phyloP scores from a whole-genome alignment of 2,888 invertebrate species.

The Therioaphis trifolii region DNA sequence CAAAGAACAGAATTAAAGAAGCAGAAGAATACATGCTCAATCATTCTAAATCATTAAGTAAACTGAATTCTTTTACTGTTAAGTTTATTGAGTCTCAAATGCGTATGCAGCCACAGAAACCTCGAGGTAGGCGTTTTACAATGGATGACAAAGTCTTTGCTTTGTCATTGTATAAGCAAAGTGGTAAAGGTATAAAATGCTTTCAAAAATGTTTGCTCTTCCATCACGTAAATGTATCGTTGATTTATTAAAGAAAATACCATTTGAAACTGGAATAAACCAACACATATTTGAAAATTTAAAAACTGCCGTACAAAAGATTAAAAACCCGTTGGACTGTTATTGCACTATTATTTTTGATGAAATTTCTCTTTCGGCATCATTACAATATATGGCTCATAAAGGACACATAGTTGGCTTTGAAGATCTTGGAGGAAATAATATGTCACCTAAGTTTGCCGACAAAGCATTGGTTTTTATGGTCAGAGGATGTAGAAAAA shows the following conservation, averaged over 20 bases:
- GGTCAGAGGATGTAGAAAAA: slow-evolving; percentile 25
- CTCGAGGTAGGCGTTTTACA: background rate
- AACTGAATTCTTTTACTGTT: too few relatives aligned
- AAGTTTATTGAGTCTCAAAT: too few relatives aligned
- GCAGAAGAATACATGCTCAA: too few relatives aligned
- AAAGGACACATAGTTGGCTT: slow-evolving; percentile 24
- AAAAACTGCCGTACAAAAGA: slow-evolving; percentile 7
- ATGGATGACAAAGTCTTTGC: slow-evolving; percentile 10
- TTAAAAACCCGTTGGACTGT: background rate
- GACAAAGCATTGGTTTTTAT: slow-evolving; percentile 43
- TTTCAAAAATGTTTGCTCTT: slow-evolving; percentile 11
- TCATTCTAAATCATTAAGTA: too few relatives aligned
- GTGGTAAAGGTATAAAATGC: background rate
- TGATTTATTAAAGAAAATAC: slow-evolving; percentile 24
- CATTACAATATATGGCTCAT: background rate
- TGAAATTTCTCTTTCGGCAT: slow-evolving; percentile 14
- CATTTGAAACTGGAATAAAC: slow-evolving; percentile 43
- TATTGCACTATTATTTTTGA: slow-evolving; percentile 35
- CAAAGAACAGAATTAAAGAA: too few relatives aligned
- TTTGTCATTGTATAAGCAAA: background rate
- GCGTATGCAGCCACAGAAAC: slow-evolving; percentile 17
- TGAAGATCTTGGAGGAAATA: slow-evolving; percentile 3
- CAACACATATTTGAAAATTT: slow-evolving; percentile 1
- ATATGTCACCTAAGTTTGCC: background rate
- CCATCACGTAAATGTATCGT: slow-evolving; percentile 23